A percentile compares a stretch with the other conserved stretches of the same genome.
Evolutionary conservation across 64 coral and sea anemone species (phyloP).

Genomic region (Anthopleura sola): DNA sequence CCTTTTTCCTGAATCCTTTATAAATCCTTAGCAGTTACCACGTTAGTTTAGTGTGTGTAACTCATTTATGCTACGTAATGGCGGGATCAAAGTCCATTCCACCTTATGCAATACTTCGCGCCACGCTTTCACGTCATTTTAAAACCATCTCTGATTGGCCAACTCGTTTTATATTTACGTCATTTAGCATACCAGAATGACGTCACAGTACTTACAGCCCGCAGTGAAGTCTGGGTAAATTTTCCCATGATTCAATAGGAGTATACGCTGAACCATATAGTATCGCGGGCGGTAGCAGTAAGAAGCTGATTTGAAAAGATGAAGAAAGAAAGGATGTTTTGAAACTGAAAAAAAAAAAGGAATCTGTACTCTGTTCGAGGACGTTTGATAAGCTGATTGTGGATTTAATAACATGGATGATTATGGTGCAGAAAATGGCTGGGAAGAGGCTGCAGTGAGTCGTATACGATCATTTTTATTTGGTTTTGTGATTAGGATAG

Average conservation of each 20-base stretch:
- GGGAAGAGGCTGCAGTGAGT: conserved; percentile 94
- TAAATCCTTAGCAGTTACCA: neutral
- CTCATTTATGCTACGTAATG: neutral
- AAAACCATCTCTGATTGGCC: neutral
- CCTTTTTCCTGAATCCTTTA: neutral
- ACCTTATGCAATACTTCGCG: conserved; percentile 22
- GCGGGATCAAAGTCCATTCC: conserved; percentile 6
- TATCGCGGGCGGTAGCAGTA: neutral
- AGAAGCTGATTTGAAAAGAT: neutral
- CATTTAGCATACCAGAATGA: neutral
- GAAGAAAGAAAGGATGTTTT: neutral
- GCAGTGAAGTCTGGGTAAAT: neutral
- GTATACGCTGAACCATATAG: neutral
- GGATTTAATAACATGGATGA: conserved; percentile 66
- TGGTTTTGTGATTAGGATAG: neutral
- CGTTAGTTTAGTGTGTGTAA: neutral
- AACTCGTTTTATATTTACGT: neutral
- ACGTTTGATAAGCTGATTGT: neutral
- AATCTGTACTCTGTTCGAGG: neutral
- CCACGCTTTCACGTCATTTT: neutral
- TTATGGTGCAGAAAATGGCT: conserved; percentile 92
- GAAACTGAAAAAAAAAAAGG: conserved; percentile 4
- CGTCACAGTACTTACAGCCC: neutral
- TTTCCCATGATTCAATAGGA: neutral
- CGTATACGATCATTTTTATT: neutral